A percentile compares a stretch with the other conserved stretches of the same genome.
Evolutionary conservation across 2,888 invertebrate genomes (phyloP).

Genomic region (Abscondita cerata): DNA sequence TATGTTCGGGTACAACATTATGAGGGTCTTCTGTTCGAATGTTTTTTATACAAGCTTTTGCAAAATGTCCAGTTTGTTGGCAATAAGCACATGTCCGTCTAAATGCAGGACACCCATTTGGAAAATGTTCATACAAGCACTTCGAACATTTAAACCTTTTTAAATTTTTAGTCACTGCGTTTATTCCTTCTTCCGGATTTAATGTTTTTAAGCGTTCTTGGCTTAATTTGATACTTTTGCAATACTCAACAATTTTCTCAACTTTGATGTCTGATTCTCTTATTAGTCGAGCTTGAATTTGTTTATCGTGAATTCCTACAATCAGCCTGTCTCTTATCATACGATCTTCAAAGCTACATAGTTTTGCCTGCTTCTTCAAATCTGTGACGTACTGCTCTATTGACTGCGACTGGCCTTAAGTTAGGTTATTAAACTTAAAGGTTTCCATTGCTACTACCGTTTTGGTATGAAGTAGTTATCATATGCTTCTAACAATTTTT

Average conservation of each 20-base stretch:
- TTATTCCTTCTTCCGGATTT: not conserved
- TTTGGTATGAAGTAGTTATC: slow-evolving; percentile 37
- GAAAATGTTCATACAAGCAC: slow-evolving; percentile 3
- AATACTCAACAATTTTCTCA: slow-evolving; percentile 27
- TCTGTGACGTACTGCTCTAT: slow-evolving; percentile 3
- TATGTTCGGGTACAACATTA: too few relatives aligned
- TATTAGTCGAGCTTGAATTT: slow-evolving; percentile 36
- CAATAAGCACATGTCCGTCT: slow-evolving; percentile 9
- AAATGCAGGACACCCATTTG: slow-evolving; percentile 9
- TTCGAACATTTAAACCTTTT: not conserved
- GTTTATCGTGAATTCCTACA: slow-evolving; percentile 34
- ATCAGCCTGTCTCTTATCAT: slow-evolving; percentile 21
- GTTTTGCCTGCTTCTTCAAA: slow-evolving; percentile 10
- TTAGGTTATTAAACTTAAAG: slow-evolving; percentile 2
- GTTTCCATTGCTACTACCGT: slow-evolving; percentile 34
- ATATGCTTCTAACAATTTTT: slow-evolving; percentile 27
- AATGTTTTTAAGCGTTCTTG: slow-evolving; percentile 9
- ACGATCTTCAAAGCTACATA: slow-evolving; percentile 8
- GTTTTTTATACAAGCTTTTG: not conserved
- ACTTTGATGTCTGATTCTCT: slow-evolving; percentile 33
- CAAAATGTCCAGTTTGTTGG: slow-evolving; percentile 1
- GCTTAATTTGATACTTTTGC: slow-evolving; percentile 10
- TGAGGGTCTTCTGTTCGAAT: too few relatives aligned
- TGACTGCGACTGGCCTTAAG: not conserved
- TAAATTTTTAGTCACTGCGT: not conserved